A percentile compares a stretch with the other conserved stretches of the same genome.
Evolutionary conservation across 35 echinoderm and acorn worm species (phyloP).

Genomic region (Ptychodera flava): DNA sequence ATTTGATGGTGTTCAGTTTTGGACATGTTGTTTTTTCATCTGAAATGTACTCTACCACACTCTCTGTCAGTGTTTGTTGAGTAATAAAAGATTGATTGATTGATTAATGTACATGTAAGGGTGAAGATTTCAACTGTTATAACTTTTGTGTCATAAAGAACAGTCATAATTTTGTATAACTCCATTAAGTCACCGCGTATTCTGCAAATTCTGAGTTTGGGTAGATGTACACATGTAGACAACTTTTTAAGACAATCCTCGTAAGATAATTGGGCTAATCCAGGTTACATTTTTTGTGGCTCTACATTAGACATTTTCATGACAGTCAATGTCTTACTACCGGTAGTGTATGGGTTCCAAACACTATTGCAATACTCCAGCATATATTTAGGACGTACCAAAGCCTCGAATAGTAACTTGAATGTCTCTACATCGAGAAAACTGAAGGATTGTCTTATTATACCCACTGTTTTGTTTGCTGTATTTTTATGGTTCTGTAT

Average conservation of each 20-base stretch:
- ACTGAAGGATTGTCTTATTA: neutral
- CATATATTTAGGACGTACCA: neutral
- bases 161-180: conserved; percentile 32
- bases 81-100: too few species aligned
- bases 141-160: conserved; percentile 5
- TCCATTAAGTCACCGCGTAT: conserved; percentile 46
- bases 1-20: too few species aligned
- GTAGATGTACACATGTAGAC: too few species aligned
- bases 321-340: conserved; percentile 13
- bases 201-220: conserved; percentile 16
- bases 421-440: conserved; percentile 6
- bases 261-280: conserved; percentile 19
- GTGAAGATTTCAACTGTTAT: too few species aligned
- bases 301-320: conserved; percentile 30
- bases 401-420: conserved; percentile 18
- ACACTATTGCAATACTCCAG: conserved; percentile 21
- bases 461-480: conserved; percentile 7
- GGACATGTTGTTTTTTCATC: too few species aligned
- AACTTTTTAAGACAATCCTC: neutral
- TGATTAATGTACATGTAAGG: too few species aligned
- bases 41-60: too few species aligned
- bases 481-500: neutral
- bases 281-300: conserved; percentile 33
- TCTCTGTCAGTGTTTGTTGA: too few species aligned
- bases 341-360: too few species aligned